Evolutionary conservation across 2,888 invertebrate species (phyloP), one percentile per base, ranked within the genome.

Genomic region (Muschampia plurimacula): DNA sequence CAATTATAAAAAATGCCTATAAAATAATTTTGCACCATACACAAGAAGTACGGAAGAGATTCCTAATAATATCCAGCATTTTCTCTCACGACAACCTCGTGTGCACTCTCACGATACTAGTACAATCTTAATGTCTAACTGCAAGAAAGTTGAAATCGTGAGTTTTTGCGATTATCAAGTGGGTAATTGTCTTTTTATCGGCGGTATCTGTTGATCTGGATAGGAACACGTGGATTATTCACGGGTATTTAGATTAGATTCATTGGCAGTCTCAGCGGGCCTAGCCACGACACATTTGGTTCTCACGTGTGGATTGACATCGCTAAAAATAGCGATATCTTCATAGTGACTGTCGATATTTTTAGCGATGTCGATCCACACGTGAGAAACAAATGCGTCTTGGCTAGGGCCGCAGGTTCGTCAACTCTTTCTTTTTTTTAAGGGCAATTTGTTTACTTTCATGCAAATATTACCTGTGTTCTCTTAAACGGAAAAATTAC

Each of bases 71-170:
- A 65, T 28, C 65, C n/a, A 69, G 1, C 9, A 39, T 60, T 77
- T 75, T 76, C 75, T 80, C 79, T 77, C 82, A 83, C 82, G 81
- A 79, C 76, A 69, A 62, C 57, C 69, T 73, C 70, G 66, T 72
- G 55, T 49, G 49, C 72, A 55, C 57, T 76, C 76, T 75, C 76
- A 77, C 77, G 76, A 80, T 73, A 67, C 72, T 28, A 57, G 10
- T 57, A 57, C 57, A 59, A 70, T 65, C 65, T 70, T 36, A 65
- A 65, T 65, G 63, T 67, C 64, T 73, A 67, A 65, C 74, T 46
- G 57, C 59, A 70, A 46, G 70, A 70, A 70, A 65, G 70, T 65
- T 36, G 65, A 69, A 63, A 70, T 64, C 69, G 69, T 57, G 52
- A 63, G 63, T 69, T 69, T 49, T 69, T 69, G 63, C 69, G 57